Evolutionary conservation across 2,113 vertebrate species (phyloP), one percentile per base, ranked within the genome.

Genomic region (Entomyzon cyanotis): DNA sequence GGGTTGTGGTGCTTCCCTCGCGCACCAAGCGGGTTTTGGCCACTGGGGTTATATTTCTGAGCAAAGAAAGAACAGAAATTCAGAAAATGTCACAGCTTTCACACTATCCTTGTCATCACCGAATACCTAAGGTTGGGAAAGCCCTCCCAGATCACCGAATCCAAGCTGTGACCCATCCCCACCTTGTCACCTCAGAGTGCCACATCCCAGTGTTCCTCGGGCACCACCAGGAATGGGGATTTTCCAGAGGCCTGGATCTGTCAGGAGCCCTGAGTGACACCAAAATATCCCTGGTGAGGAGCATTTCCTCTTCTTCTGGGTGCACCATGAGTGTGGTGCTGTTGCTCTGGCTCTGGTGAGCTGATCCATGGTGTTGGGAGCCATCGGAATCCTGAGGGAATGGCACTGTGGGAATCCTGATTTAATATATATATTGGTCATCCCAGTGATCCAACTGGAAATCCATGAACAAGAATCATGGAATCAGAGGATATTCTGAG

Each of bases 331-430:
- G 35, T 3, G 5, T 9, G 19, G 55, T 4, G 1, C 41, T 30
- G 41, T 42, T 47, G 56, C 46, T 20, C 2, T 31, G 15, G 50
- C n/a, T 81, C 60, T 59, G 22, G 4, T 1, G 8, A 31, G 35
- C 78, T 46, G 76, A 2, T 8, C 14, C 15, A 0, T 1, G 39
- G 28, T 41, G 2, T 7, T 42, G 59, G 33, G 12, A 31, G 46
- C 11, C 56, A 20, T 50, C 39, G 12, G 27, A 28, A 37, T 74
- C 22, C 42, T 59, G 18, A 2, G 2, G 44, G 58, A 39, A 42
- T 23, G 12, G 5, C 7, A 1, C 10, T 6, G 2, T 0, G 8
- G 53, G 59, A 39, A 49, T 12, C 74, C 24, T 1, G 4, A 30
- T 24, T 86, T 28, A 9, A 5, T 22, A 1, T 37, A 30, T 42